Evolutionary conservation across 2,113 vertebrate species (phyloP).

Genomic region (Columba janthina): DNA sequence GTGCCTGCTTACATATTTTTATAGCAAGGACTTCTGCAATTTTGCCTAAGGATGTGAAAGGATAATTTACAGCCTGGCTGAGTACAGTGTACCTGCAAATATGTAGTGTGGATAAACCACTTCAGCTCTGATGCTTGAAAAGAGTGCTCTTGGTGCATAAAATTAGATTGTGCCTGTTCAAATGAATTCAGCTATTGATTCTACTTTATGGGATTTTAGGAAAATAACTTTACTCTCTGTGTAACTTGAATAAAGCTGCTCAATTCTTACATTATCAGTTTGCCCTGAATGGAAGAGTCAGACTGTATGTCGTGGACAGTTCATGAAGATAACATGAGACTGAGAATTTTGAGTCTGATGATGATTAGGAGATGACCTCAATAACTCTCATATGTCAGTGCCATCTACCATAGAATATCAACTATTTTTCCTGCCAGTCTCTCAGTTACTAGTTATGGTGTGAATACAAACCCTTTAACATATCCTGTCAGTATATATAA

Average conservation of each 20-base stretch:
- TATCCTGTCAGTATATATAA: neutral
- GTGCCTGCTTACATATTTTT: neutral
- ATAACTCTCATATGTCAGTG: neutral
- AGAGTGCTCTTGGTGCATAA: neutral
- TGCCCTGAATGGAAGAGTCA: neutral
- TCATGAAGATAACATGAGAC: neutral
- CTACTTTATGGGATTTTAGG: neutral
- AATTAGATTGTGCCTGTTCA: neutral
- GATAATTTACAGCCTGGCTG: constrained; percentile 15
- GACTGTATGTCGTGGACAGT: neutral
- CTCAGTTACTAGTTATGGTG: neutral
- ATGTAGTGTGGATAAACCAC: neutral
- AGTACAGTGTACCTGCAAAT: neutral
- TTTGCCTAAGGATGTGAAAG: neutral
- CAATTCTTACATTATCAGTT: neutral
- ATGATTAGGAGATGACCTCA: neutral
- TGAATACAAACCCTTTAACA: neutral
- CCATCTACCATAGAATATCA: neutral
- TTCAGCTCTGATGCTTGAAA: neutral
- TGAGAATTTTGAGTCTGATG: neutral
- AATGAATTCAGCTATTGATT: neutral
- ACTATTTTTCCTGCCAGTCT: neutral
- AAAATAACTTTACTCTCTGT: neutral
- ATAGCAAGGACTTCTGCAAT: neutral
- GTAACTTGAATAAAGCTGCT: neutral